Conservation (phyloP, 2,888 invertebrate species). For the Portevinia maculata region DNA sequence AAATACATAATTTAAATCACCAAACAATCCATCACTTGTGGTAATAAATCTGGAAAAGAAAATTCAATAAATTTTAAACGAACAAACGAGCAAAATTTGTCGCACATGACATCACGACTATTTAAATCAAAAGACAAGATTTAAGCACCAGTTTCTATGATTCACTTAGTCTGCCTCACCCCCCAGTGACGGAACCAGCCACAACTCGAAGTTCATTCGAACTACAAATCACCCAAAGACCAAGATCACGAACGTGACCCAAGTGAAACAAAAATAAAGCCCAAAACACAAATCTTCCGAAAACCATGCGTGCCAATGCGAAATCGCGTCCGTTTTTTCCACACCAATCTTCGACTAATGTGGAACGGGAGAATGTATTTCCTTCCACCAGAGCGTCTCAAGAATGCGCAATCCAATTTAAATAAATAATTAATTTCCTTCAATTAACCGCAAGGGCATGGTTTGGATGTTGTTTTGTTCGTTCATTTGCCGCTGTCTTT, state of each 20-base stretch:
- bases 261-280: conserved; percentile 5
- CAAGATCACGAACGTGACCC: conserved; percentile 42
- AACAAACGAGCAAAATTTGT: conserved; percentile 45
- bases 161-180: conserved; percentile 34
- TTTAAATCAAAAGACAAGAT: conserved; percentile 29
- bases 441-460: conserved; percentile 80
- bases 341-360: conserved; percentile 17
- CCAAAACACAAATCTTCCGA: conserved; percentile 19
- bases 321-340: conserved; percentile 59
- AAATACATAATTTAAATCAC: too few relatives aligned
- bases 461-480: neutral
- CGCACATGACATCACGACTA: conserved; percentile 58
- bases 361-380: conserved; percentile 15
- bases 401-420: conserved; percentile 79
- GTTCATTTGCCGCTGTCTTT: neutral
- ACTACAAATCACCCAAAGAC: conserved; percentile 32
- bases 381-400: conserved; percentile 46
- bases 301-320: conserved; percentile 64
- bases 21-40: conserved; percentile 12
- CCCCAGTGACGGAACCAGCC: conserved; percentile 44
- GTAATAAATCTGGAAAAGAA: conserved; percentile 50
- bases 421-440: conserved; percentile 82
- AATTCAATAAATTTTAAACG: conserved; percentile 41
- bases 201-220: neutral
- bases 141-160: conserved; percentile 28